These are phyloP conservation scores for Tenthredo livida DNA, from an alignment of 2,888 invertebrate genomes.

Conservation along the genomic window DNA sequence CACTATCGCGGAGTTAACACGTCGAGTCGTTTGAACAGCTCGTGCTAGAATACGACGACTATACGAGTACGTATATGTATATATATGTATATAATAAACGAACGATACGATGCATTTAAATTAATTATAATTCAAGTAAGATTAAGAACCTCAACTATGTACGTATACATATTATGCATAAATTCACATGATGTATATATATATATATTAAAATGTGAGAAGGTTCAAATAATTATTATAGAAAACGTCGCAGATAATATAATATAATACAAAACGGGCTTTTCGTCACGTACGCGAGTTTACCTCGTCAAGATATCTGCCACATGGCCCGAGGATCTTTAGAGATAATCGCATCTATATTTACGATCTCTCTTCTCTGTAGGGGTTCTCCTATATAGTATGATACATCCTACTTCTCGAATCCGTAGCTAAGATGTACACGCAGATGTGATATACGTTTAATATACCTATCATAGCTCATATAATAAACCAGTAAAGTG, in stretches of 20 bases:
- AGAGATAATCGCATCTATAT: constrained; percentile 49
- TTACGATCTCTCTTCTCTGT: constrained; percentile 40
- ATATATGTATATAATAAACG: not conserved
- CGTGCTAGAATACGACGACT: not conserved
- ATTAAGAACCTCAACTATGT: not conserved
- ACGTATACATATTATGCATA: not conserved
- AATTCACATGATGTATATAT: not conserved
- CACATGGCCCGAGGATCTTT: constrained; percentile 50
- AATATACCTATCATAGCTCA: not conserved
- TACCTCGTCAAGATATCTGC: constrained; percentile 21
- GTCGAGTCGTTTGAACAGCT: not conserved
- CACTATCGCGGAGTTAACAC: not conserved
- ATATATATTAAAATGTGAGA: not conserved
- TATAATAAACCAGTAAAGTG: not conserved
- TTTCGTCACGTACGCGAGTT: constrained; percentile 24
- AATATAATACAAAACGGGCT: not conserved
- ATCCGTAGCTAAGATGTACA: not conserved
- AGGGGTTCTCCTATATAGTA: not conserved
- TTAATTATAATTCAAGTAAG: constrained; percentile 14
- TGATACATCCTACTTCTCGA: not conserved
- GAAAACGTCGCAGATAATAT: not conserved
- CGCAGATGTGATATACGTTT: not conserved
- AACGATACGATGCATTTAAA: not conserved
- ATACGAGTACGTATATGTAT: too few species aligned
- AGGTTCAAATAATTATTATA: not conserved